These are phyloP conservation scores for Apostichopus californicus DNA, from an alignment of 35 echinoderm and acorn worm genomes.

Conservation along the genomic window DNA sequence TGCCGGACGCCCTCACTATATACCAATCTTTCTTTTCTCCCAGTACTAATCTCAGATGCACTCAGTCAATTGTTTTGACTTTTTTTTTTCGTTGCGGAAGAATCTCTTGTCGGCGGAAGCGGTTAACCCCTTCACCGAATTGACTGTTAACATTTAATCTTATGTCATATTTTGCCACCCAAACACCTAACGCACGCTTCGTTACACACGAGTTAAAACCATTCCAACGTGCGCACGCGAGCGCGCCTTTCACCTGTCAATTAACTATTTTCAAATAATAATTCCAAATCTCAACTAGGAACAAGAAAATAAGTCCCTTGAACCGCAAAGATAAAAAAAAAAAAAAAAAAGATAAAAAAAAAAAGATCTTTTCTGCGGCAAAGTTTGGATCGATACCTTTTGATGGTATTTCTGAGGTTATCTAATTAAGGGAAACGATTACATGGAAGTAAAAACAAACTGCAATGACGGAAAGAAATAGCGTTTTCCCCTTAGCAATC, in stretches of 20 bases:
- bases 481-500: conserved; percentile 48
- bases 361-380: conserved; percentile 56
- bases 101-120: not conserved
- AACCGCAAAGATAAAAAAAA: conserved; percentile 35
- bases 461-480: conserved; percentile 42
- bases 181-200: conserved; percentile 18
- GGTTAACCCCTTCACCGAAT: conserved; percentile 27
- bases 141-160: conserved; percentile 17
- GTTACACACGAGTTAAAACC: conserved; percentile 32
- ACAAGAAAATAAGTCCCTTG: conserved; percentile 43
- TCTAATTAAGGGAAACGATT: conserved; percentile 68
- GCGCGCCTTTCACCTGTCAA: conserved; percentile 52
- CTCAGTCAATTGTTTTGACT: not conserved
- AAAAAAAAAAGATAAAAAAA: conserved; percentile 21
- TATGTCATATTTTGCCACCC: not conserved
- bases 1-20: conserved; percentile 31
- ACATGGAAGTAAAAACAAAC: conserved; percentile 44
- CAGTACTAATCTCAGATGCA: not conserved
- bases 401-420: conserved; percentile 64
- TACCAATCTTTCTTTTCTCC: not conserved
- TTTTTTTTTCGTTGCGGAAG: not conserved
- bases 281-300: conserved; percentile 29
- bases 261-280: conserved; percentile 60
- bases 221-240: conserved; percentile 33
- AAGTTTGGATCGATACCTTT: conserved; percentile 60